These are phyloP conservation scores for Lophius americanus DNA, from an alignment of 2,797 vertebrate species.

Conservation along the genomic window DNA sequence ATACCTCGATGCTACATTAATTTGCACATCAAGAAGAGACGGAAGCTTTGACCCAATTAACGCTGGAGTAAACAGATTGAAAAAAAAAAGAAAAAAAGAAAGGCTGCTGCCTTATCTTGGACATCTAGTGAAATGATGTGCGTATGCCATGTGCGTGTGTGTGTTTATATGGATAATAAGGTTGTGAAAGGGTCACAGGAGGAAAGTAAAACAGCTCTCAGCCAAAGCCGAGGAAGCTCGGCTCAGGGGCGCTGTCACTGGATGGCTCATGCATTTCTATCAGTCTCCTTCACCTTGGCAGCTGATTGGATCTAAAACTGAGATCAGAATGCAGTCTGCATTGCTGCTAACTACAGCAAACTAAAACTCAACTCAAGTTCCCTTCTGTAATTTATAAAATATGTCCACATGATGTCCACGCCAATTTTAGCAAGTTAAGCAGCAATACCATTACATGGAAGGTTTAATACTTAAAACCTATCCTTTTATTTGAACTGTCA, in stretches of 20 bases:
- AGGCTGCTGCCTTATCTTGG: constrained; percentile 60
- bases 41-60: constrained; percentile 82
- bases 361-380: too few species aligned
- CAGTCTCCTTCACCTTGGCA: background rate
- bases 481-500: too few species aligned
- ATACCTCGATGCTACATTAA: constrained; percentile 68
- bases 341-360: too few species aligned
- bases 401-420: too few species aligned
- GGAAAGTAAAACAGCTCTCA: constrained; percentile 39
- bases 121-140: constrained; percentile 36
- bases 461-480: too few species aligned
- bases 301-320: background rate
- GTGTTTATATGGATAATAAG: constrained; percentile 15
- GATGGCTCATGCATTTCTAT: constrained; percentile 2
- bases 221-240: constrained; percentile 10
- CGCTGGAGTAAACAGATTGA: constrained; percentile 63
- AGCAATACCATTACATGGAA: too few species aligned
- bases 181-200: constrained; percentile 48
- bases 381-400: too few species aligned
- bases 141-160: constrained; percentile 1
- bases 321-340: background rate
- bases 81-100: constrained; percentile 30
- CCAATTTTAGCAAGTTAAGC: too few species aligned
- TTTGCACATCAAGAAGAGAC: constrained; percentile 80
- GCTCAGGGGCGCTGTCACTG: constrained; percentile 1